Evolutionary conservation across 2,888 invertebrate genomes (phyloP), one percentile per base, ranked within the genome.

Genomic region (Lottia gigantea): DNA sequence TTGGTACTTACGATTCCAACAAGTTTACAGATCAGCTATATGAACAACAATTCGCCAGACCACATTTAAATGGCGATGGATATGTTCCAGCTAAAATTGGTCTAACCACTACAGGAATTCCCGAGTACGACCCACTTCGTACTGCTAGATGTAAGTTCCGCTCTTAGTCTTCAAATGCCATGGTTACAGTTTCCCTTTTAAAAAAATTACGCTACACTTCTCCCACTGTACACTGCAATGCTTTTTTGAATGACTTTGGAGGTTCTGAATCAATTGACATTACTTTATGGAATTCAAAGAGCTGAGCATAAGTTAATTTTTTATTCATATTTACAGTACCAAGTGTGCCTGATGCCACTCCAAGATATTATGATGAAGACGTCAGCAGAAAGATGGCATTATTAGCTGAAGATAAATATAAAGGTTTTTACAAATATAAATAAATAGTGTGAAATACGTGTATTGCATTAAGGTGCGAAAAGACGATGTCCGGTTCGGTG

Each of bases 361-460:
- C 55, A 8, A 19, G 55, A 55, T 55, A 55, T 55, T 19, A 23
- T 19, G 55, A 55, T 23, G 55, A 55, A 19, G 55, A 55, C 55
- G 55, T 55, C 55, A 55, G 7, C 55, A 55, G 55, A 55, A 55
- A 55, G 23, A 55, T 55, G 55, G 55, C 55, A 3, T 55, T 55
- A 23, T 55, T 55, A 55, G 55, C 19, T 23, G 55, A 55, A 55
- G 55, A 55, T 55, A 55, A 55, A 55, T 55, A 55, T 55, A 55
- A 55, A 55, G 55, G 55, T 15, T 55, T 55, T 23, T 55, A 55
- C 14, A 55, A 55, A 55, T 55, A 55, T 55, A 55, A 14, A 55
- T 55, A 55, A 55, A 23, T 55, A 23, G 19, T 19, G n/a, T 55
- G 19, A 55, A 31, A 31, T 31, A 31, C 6, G 2, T 31, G n/a